phyloP scores from a whole-genome alignment of 2,113 vertebrate species.

The Gadus macrocephalus region DNA sequence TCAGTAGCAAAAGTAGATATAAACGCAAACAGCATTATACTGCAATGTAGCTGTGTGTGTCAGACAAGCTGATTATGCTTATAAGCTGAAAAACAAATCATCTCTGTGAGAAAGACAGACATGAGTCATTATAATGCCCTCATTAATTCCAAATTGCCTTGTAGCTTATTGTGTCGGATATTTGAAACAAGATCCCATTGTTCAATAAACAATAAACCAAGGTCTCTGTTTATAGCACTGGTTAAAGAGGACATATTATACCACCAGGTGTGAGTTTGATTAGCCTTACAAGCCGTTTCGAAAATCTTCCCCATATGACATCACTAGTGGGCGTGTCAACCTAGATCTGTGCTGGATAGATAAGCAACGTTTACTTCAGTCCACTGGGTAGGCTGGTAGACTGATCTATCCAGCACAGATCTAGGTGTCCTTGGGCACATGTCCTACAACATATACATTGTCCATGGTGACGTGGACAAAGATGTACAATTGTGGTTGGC shows the following conservation, averaged over 20 bases:
- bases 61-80: too few relatives aligned
- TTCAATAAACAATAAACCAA: slow-evolving; percentile 45
- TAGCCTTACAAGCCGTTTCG: neutral
- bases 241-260: neutral
- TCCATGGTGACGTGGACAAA: too few relatives aligned
- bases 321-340: too few relatives aligned
- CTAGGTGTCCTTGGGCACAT: too few relatives aligned
- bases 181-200: slow-evolving; percentile 36
- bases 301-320: too few relatives aligned
- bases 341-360: too few relatives aligned
- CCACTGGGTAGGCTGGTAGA: too few relatives aligned
- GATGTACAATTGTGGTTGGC: too few relatives aligned
- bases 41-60: neutral
- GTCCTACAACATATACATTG: too few relatives aligned
- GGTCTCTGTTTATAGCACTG: slow-evolving; percentile 16
- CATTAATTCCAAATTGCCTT: slow-evolving; percentile 35
- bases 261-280: neutral
- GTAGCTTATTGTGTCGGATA: slow-evolving; percentile 40
- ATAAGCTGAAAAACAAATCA: too few relatives aligned
- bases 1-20: slow-evolving; percentile 32
- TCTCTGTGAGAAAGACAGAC: slow-evolving; percentile 13
- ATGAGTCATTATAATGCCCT: slow-evolving; percentile 41
- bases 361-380: too few relatives aligned
- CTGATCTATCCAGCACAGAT: too few relatives aligned
- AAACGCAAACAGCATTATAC: slow-evolving; percentile 22